Evolutionary conservation across 1,140 invertebrate species (phyloP).

Genomic region (Hestina assimilis): DNA sequence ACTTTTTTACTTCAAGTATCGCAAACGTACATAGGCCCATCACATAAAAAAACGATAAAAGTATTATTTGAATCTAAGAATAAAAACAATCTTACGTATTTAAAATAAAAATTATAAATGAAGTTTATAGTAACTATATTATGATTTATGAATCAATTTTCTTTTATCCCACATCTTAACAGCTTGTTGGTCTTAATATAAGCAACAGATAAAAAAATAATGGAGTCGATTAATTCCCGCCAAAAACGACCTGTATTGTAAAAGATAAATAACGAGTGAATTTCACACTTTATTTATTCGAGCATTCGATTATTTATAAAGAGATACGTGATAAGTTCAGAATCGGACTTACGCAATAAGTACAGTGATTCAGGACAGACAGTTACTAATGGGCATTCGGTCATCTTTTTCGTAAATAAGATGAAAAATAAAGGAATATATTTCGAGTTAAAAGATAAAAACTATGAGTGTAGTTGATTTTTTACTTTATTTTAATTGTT

Average conservation of each 20-base stretch:
- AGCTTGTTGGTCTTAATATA: conserved; percentile 33
- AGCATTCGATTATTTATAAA: conserved; percentile 27
- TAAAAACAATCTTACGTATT: neutral
- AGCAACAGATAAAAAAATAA: conserved; percentile 33
- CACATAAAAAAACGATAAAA: no score
- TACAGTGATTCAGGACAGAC: no score
- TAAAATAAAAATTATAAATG: neutral
- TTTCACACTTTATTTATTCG: conserved; percentile 31
- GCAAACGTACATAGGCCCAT: no score
- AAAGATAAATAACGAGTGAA: conserved; percentile 27
- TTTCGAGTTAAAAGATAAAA: no score
- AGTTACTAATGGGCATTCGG: no score
- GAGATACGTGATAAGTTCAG: conserved; percentile 17
- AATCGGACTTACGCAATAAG: no score
- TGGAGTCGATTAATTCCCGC: conserved; percentile 45
- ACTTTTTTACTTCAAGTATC: no score
- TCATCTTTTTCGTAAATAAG: no score
- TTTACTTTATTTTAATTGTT: no score
- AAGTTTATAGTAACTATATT: neutral
- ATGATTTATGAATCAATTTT: conserved; percentile 48
- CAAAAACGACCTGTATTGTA: conserved; percentile 40
- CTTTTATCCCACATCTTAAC: conserved; percentile 33
- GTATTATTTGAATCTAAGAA: no score
- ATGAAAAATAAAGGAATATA: no score
- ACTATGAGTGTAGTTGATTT: no score